Conservation (phyloP, 1,140 invertebrate species). For the Hylyphantes graminicola region DNA sequence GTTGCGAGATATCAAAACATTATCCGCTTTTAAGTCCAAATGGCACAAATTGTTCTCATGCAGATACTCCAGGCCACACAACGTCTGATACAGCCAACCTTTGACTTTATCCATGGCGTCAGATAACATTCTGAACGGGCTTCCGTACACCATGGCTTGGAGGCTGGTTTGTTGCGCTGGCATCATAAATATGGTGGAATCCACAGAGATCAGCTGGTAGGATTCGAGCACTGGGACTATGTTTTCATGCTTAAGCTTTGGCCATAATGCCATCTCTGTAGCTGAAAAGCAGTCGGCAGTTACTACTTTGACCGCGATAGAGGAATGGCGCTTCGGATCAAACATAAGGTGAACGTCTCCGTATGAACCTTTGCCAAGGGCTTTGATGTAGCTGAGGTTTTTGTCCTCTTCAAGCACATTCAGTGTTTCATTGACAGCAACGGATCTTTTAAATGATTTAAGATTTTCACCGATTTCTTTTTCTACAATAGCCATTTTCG, state of each 20-base stretch:
- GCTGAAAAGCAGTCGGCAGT: neutral
- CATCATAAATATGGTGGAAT: constrained; percentile 18
- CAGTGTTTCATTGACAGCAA: constrained; percentile 1
- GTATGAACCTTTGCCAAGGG: constrained; percentile 47
- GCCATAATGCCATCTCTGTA: constrained; percentile 7
- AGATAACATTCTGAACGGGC: neutral
- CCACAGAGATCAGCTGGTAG: neutral
- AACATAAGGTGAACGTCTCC: constrained; percentile 30
- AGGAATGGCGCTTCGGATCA: neutral
- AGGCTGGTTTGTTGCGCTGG: constrained; percentile 14
- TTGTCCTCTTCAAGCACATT: constrained; percentile 22
- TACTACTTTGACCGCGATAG: constrained; percentile 38
- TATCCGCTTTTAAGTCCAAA: constrained; percentile 46
- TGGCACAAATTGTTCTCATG: constrained; percentile 19
- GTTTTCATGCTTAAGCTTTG: constrained; percentile 4
- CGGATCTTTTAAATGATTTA: neutral
- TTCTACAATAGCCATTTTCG: no score
- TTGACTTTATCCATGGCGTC: constrained; percentile 7
- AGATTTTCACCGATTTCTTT: no score
- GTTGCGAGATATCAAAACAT: constrained; percentile 15
- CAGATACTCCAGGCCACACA: constrained; percentile 30
- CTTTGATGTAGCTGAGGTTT: neutral
- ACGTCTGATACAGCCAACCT: constrained; percentile 14
- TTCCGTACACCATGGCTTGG: constrained; percentile 11
- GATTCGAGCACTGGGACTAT: constrained; percentile 24